Conservation (phyloP, 2,797 vertebrate species). For the Odontamblyopus lacepedii region DNA sequence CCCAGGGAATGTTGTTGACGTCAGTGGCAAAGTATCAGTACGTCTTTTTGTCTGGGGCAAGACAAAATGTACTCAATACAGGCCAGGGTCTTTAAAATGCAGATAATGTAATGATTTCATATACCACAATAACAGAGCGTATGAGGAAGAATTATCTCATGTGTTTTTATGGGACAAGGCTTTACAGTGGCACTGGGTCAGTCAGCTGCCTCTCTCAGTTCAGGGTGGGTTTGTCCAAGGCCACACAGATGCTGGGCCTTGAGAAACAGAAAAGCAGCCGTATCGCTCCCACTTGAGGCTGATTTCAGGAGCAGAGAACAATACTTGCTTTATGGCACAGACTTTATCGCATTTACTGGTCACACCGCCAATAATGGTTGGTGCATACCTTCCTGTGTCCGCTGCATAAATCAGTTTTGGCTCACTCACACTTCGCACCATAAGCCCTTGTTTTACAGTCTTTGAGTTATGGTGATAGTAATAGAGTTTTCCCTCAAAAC, state of each 20-base stretch:
- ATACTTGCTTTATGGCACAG: constrained; percentile 68
- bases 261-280: constrained; percentile 55
- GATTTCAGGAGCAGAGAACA: constrained; percentile 62
- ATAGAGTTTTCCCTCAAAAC: constrained; percentile 28
- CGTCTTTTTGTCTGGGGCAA: too few species aligned
- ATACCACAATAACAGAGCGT: too few species aligned
- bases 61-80: too few species aligned
- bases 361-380: constrained; percentile 65
- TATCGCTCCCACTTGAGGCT: constrained; percentile 70
- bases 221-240: constrained; percentile 53
- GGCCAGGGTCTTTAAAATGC: too few species aligned
- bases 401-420: constrained; percentile 72
- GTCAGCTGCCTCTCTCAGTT: constrained; percentile 39
- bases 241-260: constrained; percentile 52
- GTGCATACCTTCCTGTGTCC: constrained; percentile 69
- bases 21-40: too few species aligned
- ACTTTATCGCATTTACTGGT: constrained; percentile 66
- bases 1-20: too few species aligned
- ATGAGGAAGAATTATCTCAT: neutral
- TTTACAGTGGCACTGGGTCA: constrained; percentile 18
- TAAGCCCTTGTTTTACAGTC: constrained; percentile 20
- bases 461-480: constrained; percentile 8
- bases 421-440: constrained; percentile 50
- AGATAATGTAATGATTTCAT: too few species aligned
- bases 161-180: constrained; percentile 7